Evolutionary conservation across 2,113 vertebrate genomes (phyloP), one percentile per base, ranked within the genome.

Genomic region (Silurus glanis): DNA sequence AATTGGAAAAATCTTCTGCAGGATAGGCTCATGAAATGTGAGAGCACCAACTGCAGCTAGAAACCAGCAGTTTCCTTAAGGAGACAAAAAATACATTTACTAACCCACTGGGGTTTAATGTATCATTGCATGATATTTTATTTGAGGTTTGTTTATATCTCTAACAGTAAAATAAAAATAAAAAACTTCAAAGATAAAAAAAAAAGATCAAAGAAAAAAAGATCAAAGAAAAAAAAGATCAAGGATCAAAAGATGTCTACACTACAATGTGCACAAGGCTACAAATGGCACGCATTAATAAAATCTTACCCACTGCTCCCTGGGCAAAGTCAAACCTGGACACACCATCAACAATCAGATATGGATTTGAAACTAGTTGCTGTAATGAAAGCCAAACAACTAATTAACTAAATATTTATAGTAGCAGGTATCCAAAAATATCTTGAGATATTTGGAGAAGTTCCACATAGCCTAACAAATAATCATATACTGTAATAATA

Each of bases 51-150:
- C 89, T 23, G 95, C 91, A 0, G 94, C 94, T 56, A 95, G 90
- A 88, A 95, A 94, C 95, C 95, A 95, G 82, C 95, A 95, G 87
- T 95, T 91, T 88, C 92, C 95, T 95, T 62, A 69, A 83, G 66
- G 61, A 75, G 79, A 9, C 37, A 37, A 82, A 61, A 85, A 69
- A 47, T 7, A 79, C 1, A 85, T 0, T 14, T 47, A 59, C 14
- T 76, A 14, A 47, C 12, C n/a, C 49, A 88, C 9, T 66, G 7
- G 56, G 25, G 0, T 80, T 80, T 45, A 28, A 79, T 37, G 16
- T 56, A 53, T 55, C 47, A 74, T 23, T 80, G 19, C 47, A 28
- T 67, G 1, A 53, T 4, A 47, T 83, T 19, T 19, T 16, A 62
- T 56, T 37, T 25, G 3, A 23, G 16, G 1, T 69, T 56, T 80